A percentile compares a stretch with the other conserved stretches of the same genome.
Conservation (phyloP, 2,113 vertebrate genomes). For the Scomber japonicus region DNA sequence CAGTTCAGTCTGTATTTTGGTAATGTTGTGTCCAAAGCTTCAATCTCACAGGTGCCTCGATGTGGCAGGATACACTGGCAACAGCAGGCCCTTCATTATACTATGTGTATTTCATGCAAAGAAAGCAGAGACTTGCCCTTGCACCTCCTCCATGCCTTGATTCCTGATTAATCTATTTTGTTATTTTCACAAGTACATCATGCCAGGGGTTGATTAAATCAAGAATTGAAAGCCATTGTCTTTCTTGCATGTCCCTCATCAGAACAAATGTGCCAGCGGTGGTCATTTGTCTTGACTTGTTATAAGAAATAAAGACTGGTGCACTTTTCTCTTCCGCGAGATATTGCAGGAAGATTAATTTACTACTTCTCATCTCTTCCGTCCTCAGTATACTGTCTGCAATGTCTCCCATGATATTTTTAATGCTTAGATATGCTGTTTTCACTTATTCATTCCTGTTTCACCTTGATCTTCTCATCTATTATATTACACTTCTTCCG, state of each 20-base stretch:
- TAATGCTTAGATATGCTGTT: conserved; percentile 82
- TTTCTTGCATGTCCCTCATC: conserved; percentile 89
- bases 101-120: conserved; percentile 90
- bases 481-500: conserved; percentile 77
- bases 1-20: conserved; percentile 92
- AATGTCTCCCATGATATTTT: conserved; percentile 81
- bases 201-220: conserved; percentile 92
- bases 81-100: conserved; percentile 87
- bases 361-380: conserved; percentile 84
- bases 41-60: conserved; percentile 92
- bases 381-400: conserved; percentile 86
- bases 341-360: conserved; percentile 91
- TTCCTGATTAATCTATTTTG: conserved; percentile 92
- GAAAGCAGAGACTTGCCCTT: conserved; percentile 86
- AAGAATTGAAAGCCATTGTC: conserved; percentile 92
- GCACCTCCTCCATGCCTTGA: conserved; percentile 80
- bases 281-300: conserved; percentile 93
- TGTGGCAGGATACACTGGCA: conserved; percentile 72
- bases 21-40: conserved; percentile 91
- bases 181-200: conserved; percentile 94
- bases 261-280: conserved; percentile 81
- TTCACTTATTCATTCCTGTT: conserved; percentile 83
- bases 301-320: conserved; percentile 90
- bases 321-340: conserved; percentile 85
- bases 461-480: conserved; percentile 85